Base-by-base conservation (phyloP, 2,113 vertebrate species). In the Pagrus major region DNA sequence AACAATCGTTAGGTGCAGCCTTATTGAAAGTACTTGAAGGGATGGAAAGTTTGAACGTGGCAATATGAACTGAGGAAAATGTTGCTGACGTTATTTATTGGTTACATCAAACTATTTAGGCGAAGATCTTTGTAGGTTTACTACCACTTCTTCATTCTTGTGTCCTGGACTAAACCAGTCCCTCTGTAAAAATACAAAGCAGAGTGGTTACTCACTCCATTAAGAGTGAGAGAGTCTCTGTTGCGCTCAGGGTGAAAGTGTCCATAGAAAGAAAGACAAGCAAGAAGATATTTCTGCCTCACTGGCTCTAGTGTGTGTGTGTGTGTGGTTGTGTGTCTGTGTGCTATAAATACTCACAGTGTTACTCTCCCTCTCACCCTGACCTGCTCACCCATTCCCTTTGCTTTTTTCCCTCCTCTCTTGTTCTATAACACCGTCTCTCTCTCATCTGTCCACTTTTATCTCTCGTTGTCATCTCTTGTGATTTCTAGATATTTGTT, bases 321-420 rank as follows among this genome's bases (percentile, higher is more conserved):
- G 61, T 75, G 71, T 83, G 76, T 76, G 52, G 60, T 68, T 69
- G 56, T 54, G 80, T 35, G 33, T 58, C 42, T 75, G 37, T 70
- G 59, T 60, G 80, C 89, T 92, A 92, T 90, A 91, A 91, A 93
- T 89, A 92, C 78, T 84, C 47, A 31, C 44, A 86, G 85, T 90
- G 83, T 88, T 89, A 86, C 86, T 86, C 78, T 58, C 74, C 80
- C 63, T 73, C 79, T 81, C 81, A 55, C 60, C 73, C 77, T 68
- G 61, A 70, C 83, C 65, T 69, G 58, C 78, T 87, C 76, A 42
- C 44, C 47, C 44, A 21, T 70, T 73, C 74, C 21, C 66, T 75
- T 67, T 82, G 58, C 33, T 56, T 81, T 54, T 41, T 47, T 72
- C 52, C 9, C 56, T 67, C 47, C 15, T 33, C n/a, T 51, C 25